A percentile compares a stretch with the other conserved stretches of the same genome.
Conservation (phyloP, 2,113 vertebrate species). For the Thomomys bottae region DNA sequence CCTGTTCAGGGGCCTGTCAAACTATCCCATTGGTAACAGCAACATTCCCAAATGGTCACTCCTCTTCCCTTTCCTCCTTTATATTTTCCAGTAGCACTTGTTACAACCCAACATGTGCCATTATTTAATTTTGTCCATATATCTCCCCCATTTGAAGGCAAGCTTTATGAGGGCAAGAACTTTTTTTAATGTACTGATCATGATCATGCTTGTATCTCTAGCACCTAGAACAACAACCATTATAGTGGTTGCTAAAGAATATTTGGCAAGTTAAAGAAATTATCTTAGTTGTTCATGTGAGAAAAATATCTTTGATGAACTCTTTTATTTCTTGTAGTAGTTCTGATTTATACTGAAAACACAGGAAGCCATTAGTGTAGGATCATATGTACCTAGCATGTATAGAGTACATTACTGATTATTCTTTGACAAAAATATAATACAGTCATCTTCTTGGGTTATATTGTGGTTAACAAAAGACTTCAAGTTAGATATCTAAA, state of each 20-base stretch:
- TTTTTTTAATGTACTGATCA: slow-evolving; percentile 12
- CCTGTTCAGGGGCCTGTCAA: background rate
- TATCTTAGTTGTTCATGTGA: background rate
- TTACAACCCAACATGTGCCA: background rate
- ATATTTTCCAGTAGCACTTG: background rate
- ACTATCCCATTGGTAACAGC: background rate
- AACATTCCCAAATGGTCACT: background rate
- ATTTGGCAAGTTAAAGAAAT: slow-evolving; percentile 10
- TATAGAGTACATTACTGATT: background rate
- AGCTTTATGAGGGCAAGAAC: background rate
- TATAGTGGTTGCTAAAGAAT: background rate
- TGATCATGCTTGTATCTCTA: background rate
- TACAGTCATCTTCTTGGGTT: background rate
- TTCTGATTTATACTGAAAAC: slow-evolving; percentile 23
- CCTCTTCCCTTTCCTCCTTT: background rate
- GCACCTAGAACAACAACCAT: background rate
- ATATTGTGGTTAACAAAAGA: background rate
- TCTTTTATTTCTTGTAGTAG: background rate
- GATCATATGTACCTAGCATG: background rate
- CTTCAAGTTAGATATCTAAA: background rate
- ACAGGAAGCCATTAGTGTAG: background rate
- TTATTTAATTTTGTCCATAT: background rate
- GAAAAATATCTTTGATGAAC: background rate
- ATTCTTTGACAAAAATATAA: background rate
- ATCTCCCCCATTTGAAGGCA: background rate